phyloP scores from a whole-genome alignment of 2,888 invertebrate species.

The Proisotoma minuta region DNA sequence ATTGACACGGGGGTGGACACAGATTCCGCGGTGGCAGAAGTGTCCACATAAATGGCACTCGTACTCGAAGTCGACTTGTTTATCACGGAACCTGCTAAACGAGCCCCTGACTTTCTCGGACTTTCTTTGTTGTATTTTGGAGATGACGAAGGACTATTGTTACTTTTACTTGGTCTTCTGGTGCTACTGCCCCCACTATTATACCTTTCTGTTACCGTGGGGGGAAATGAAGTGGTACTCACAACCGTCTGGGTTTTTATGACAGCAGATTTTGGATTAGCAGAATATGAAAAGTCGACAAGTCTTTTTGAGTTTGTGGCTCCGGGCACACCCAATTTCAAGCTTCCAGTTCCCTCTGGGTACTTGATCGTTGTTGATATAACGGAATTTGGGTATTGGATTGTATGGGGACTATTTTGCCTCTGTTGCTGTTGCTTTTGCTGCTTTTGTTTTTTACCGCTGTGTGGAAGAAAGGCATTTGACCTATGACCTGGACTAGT shows the following conservation, averaged over 20 bases:
- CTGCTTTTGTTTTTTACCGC: slow-evolving; percentile 24
- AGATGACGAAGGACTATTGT: slow-evolving; percentile 10
- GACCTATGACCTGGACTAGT: slow-evolving; percentile 37
- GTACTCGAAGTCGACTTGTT: slow-evolving; percentile 37
- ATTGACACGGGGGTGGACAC: slow-evolving; percentile 31
- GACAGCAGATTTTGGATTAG: slow-evolving; percentile 20
- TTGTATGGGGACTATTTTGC: background rate
- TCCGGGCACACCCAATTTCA: slow-evolving; percentile 24
- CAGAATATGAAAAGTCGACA: slow-evolving; percentile 36
- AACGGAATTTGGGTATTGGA: slow-evolving; percentile 17
- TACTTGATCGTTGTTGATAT: slow-evolving; percentile 37
- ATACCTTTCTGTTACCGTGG: slow-evolving; percentile 28
- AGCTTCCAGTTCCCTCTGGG: slow-evolving; percentile 33
- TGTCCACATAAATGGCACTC: slow-evolving; percentile 39
- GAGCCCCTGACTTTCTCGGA: slow-evolving; percentile 11
- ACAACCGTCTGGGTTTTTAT: slow-evolving; percentile 7
- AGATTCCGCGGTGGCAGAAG: slow-evolving; percentile 33
- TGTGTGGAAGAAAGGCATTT: slow-evolving; percentile 34
- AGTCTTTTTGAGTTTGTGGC: slow-evolving; percentile 19
- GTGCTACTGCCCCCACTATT: slow-evolving; percentile 24
- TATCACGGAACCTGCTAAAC: slow-evolving; percentile 36
- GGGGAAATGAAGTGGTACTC: slow-evolving; percentile 30
- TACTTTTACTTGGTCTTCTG: slow-evolving; percentile 10
- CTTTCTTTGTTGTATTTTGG: slow-evolving; percentile 9
- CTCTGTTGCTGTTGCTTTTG: background rate